These are phyloP conservation scores for Cataglyphis hispanica DNA, from an alignment of 1,140 invertebrate species.

Conservation along the genomic window DNA sequence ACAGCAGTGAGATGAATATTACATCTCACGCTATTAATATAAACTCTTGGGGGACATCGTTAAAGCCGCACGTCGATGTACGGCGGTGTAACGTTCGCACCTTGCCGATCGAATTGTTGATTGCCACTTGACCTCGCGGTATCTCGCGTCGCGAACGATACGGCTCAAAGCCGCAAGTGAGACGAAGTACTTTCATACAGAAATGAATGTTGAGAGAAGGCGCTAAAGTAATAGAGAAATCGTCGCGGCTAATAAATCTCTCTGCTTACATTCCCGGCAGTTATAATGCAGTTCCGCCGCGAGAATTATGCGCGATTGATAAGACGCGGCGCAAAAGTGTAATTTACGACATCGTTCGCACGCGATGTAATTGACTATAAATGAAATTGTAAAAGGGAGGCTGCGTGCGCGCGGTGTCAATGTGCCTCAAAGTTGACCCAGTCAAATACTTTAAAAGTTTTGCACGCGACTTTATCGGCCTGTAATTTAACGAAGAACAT, in stretches of 20 bases:
- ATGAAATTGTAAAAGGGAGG: slow-evolving; percentile 60
- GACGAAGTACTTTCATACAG: slow-evolving; percentile 48
- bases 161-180: neutral
- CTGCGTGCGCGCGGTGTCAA: neutral
- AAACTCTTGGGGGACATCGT: slow-evolving; percentile 33
- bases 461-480: slow-evolving; percentile 6
- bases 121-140: slow-evolving; percentile 59
- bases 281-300: slow-evolving; percentile 51
- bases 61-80: slow-evolving; percentile 17
- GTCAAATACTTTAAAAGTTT: slow-evolving; percentile 12
- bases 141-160: slow-evolving; percentile 31
- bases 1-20: slow-evolving; percentile 33
- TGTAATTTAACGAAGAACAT: slow-evolving; percentile 30
- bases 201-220: slow-evolving; percentile 48
- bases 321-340: slow-evolving; percentile 69
- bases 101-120: slow-evolving; percentile 63
- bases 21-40: slow-evolving; percentile 22
- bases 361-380: slow-evolving; percentile 68
- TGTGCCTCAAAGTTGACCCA: neutral
- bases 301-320: slow-evolving; percentile 73
- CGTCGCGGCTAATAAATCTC: slow-evolving; percentile 71
- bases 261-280: slow-evolving; percentile 46
- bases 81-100: slow-evolving; percentile 1
- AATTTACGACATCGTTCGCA: slow-evolving; percentile 70
- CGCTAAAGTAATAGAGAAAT: slow-evolving; percentile 67